A percentile compares a stretch with the other conserved stretches of the same genome.
These are phyloP conservation scores for Tetramorium alpestre DNA, from an alignment of 1,140 invertebrate species.

Conservation along the genomic window DNA sequence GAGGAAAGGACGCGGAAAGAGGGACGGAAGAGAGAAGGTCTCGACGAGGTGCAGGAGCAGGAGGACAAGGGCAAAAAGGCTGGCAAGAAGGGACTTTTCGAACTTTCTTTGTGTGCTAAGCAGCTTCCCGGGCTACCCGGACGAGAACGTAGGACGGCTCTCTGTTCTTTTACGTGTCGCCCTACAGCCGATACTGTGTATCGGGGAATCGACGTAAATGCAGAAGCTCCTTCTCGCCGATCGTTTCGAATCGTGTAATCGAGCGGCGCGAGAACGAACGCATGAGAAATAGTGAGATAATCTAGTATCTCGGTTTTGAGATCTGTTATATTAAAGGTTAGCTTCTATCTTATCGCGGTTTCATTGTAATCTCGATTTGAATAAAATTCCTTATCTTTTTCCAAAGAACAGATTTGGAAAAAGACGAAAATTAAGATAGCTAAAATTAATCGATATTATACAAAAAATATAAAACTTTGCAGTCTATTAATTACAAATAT, in stretches of 20 bases:
- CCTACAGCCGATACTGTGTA: constrained; percentile 49
- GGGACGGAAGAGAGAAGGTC: constrained; percentile 56
- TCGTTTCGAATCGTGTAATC: constrained; percentile 62
- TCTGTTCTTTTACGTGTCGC: constrained; percentile 57
- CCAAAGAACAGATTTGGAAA: background rate
- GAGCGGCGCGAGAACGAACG: constrained; percentile 43
- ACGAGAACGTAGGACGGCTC: constrained; percentile 28
- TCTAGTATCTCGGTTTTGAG: constrained; percentile 32
- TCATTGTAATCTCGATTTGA: background rate
- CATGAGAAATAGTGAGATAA: background rate
- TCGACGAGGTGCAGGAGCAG: constrained; percentile 58
- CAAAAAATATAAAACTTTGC: background rate
- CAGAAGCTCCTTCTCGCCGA: constrained; percentile 58
- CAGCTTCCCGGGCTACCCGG: constrained; percentile 71
- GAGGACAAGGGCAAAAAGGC: constrained; percentile 72
- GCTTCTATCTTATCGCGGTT: background rate
- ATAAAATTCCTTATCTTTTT: background rate
- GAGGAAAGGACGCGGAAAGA: constrained; percentile 24
- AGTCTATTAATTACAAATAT: background rate
- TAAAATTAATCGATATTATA: background rate
- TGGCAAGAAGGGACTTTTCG: constrained; percentile 75
- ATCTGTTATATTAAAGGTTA: background rate
- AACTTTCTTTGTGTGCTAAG: constrained; percentile 83
- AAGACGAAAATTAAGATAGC: background rate
- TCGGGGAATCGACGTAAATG: constrained; percentile 56